These are phyloP conservation scores for Sylvicapra grimmia DNA, from an alignment of 2,113 vertebrate species.

Conservation along the genomic window DNA sequence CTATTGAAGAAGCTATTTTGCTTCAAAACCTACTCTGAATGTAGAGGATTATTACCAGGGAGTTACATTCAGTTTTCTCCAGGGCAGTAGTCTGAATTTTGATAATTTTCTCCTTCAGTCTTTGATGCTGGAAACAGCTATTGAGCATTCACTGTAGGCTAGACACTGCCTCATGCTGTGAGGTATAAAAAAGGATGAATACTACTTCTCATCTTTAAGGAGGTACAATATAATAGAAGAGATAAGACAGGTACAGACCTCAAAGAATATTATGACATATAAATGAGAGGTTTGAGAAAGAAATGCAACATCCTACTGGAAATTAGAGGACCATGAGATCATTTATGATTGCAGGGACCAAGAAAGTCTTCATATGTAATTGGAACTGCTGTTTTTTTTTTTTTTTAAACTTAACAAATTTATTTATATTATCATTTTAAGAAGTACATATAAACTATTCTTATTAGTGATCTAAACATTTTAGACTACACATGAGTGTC, in stretches of 20 bases:
- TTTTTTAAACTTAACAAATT: conserved; percentile 30
- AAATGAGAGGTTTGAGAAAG: not conserved
- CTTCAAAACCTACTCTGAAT: conserved; percentile 9
- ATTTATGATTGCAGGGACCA: not conserved
- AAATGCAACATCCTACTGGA: not conserved
- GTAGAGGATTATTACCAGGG: conserved; percentile 33
- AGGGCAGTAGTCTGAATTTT: conserved; percentile 33
- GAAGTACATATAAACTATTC: not conserved
- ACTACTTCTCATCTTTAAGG: not conserved
- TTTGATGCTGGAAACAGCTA: conserved; percentile 46
- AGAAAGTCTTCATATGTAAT: not conserved
- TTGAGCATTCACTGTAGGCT: conserved; percentile 1
- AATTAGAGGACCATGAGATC: not conserved
- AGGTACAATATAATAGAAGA: not conserved
- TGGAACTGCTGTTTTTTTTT: not conserved
- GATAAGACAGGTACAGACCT: not conserved
- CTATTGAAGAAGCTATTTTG: conserved; percentile 10
- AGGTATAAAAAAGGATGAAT: not conserved
- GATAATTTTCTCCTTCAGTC: conserved; percentile 19
- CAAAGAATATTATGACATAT: not conserved
- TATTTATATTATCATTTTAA: not conserved
- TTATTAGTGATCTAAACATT: conserved; percentile 15
- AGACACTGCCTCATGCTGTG: not conserved
- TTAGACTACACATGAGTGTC: not conserved
- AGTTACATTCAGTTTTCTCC: conserved; percentile 33